Evolutionary conservation across 37 sponge, comb jelly and placozoan species (phyloP).

Genomic region (Haliclona indistincta): DNA sequence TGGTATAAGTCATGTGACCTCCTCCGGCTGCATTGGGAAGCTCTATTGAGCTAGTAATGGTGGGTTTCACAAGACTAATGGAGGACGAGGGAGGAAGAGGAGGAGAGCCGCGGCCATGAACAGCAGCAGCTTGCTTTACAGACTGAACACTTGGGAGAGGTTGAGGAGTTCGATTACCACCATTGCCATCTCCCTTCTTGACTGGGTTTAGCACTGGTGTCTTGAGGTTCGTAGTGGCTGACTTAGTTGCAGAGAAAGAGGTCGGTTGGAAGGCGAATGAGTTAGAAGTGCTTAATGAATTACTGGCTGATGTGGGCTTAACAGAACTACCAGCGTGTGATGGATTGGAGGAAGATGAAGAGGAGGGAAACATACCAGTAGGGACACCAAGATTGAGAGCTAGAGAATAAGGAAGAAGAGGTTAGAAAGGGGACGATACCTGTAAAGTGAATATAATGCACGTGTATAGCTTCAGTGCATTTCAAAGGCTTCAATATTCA

Average conservation of each 20-base stretch:
- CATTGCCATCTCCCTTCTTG: too few relatives aligned
- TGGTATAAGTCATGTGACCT: not conserved
- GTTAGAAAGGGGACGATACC: not conserved
- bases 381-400: constrained; percentile 57
- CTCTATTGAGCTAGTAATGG: not conserved
- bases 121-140: not conserved
- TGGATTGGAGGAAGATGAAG: not conserved
- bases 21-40: not conserved
- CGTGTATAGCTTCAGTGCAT: too few relatives aligned
- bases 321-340: not conserved
- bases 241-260: not conserved
- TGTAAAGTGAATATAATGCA: too few relatives aligned
- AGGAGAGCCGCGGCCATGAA: not conserved
- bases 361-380: not conserved
- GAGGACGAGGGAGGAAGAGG: not conserved
- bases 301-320: not conserved
- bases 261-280: not conserved
- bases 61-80: constrained; percentile 8
- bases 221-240: not conserved
- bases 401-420: not conserved
- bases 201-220: too few relatives aligned
- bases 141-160: not conserved
- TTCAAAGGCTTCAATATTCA: too few relatives aligned
- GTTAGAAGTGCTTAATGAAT: not conserved
- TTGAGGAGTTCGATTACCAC: not conserved